These are phyloP conservation scores for Pomatostomus ruficeps DNA, from an alignment of 2,113 vertebrate genomes.

Conservation along the genomic window DNA sequence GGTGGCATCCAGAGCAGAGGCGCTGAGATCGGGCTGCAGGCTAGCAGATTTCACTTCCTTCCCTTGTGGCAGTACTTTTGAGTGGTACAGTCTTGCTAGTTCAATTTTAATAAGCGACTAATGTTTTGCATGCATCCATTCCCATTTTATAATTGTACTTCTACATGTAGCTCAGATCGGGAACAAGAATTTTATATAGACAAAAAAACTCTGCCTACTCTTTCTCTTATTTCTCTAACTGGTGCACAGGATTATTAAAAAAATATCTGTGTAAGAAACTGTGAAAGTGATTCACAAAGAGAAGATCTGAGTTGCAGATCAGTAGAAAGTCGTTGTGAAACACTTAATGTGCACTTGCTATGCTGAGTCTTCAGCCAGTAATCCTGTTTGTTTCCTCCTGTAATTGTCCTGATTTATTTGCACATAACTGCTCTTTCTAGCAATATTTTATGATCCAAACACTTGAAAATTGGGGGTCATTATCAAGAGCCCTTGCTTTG, in stretches of 20 bases:
- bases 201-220: not conserved
- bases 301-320: not conserved
- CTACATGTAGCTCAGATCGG: not conserved
- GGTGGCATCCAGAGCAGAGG: not conserved
- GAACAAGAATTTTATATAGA: not conserved
- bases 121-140: not conserved
- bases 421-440: not conserved
- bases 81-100: not conserved
- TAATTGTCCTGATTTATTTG: not conserved
- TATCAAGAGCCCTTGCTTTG: not conserved
- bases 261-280: not conserved
- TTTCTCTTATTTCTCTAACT: not conserved
- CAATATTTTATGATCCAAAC: not conserved
- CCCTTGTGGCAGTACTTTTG: not conserved
- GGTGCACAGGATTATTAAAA: not conserved
- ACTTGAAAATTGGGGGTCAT: not conserved
- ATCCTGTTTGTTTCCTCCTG: not conserved
- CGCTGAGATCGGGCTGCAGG: not conserved
- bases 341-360: not conserved
- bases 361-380: not conserved
- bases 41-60: not conserved
- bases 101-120: not conserved
- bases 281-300: not conserved
- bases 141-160: not conserved
- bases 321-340: not conserved